phyloP scores from a whole-genome alignment of 2,113 vertebrate species.

The Pholis gunnellus region DNA sequence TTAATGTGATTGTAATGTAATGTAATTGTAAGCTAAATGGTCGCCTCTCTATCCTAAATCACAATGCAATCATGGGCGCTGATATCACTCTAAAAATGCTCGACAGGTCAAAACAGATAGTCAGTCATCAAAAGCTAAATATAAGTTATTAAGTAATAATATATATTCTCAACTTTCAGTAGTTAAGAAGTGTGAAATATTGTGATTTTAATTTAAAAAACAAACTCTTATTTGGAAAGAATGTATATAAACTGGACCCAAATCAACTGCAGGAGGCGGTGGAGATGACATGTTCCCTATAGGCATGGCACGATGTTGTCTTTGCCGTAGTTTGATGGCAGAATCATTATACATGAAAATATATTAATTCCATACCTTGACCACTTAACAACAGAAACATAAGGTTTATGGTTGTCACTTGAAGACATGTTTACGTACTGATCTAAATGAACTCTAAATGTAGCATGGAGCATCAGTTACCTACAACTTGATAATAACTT shows the following conservation, averaged over 20 bases:
- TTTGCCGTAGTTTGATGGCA: constrained; percentile 1
- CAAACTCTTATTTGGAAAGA: background rate
- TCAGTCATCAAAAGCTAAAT: background rate
- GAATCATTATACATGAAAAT: background rate
- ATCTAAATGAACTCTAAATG: background rate
- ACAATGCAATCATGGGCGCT: background rate
- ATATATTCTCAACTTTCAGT: background rate
- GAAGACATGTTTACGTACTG: background rate
- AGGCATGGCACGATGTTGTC: background rate
- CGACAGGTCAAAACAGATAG: background rate
- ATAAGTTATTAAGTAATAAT: background rate
- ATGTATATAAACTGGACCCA: background rate
- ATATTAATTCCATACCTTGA: background rate
- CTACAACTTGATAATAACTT: background rate
- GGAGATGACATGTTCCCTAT: background rate
- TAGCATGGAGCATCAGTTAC: background rate
- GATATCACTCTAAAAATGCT: background rate
- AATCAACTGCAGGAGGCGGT: background rate
- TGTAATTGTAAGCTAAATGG: background rate
- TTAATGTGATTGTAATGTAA: background rate
- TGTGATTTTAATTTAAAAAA: background rate
- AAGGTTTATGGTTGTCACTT: background rate
- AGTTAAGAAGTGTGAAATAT: background rate
- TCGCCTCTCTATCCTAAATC: background rate
- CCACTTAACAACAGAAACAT: background rate